Conservation (phyloP, 2,113 vertebrate genomes). For the Camelus bactrianus region DNA sequence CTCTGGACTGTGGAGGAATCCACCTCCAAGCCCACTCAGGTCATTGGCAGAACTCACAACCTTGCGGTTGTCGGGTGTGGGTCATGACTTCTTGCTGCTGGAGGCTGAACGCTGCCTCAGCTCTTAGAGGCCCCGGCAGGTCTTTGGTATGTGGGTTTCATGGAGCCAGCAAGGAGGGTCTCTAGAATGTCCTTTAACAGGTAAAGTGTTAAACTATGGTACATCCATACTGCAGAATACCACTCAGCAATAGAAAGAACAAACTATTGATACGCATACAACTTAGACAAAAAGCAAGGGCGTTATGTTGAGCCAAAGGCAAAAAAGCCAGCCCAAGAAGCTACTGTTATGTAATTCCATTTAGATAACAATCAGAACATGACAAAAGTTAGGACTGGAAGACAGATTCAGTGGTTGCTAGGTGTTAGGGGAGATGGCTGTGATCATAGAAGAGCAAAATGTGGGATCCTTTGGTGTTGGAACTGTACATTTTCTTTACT, state of each 20-base stretch:
- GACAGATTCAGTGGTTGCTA: not conserved
- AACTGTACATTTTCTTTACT: not conserved
- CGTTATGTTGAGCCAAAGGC: not conserved
- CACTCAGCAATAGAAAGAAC: not conserved
- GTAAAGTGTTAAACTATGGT: not conserved
- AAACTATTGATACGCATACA: not conserved
- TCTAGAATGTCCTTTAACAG: not conserved
- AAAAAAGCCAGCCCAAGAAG: not conserved
- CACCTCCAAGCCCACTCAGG: not conserved
- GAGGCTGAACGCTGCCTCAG: not conserved
- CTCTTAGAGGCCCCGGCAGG: fast-evolving
- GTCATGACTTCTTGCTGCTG: not conserved
- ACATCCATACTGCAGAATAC: not conserved
- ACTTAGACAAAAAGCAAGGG: not conserved
- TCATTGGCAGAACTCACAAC: not conserved
- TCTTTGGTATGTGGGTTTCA: not conserved
- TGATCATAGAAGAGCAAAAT: not conserved
- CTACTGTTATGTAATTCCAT: not conserved
- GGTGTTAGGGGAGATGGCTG: not conserved
- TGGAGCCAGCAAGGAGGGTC: not conserved
- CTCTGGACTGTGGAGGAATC: not conserved
- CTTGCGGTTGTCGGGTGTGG: not conserved
- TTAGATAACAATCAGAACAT: not conserved
- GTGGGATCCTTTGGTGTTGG: not conserved
- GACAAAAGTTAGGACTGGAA: not conserved